phyloP scores from a whole-genome alignment of 1,140 invertebrate genomes.

The Lanistes nyassanus region DNA sequence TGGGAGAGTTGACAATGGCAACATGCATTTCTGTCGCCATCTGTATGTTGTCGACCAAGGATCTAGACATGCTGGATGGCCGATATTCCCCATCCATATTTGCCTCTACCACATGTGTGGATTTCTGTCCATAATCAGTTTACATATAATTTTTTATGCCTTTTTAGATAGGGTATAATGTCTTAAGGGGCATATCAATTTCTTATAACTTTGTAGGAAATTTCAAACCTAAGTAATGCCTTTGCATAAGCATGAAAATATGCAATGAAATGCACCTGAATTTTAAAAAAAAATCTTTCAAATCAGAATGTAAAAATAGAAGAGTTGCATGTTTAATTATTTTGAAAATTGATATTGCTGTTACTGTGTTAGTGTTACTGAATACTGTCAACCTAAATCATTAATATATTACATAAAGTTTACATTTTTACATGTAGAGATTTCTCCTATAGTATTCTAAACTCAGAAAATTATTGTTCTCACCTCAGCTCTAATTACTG shows the following conservation, averaged over 20 bases:
- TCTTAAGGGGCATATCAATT: neutral
- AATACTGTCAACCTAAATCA: no score
- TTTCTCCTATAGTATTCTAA: no score
- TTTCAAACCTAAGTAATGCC: no score
- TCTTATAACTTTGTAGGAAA: neutral
- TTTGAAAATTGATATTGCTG: no score
- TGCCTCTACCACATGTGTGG: conserved; percentile 18
- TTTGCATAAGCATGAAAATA: no score
- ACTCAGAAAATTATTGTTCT: neutral
- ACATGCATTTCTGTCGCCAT: conserved; percentile 49
- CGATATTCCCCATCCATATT: neutral
- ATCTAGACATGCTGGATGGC: conserved; percentile 34
- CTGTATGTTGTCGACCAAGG: conserved; percentile 38
- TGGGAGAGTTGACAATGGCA: conserved; percentile 49
- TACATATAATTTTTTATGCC: neutral
- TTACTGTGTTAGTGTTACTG: no score
- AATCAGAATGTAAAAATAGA: no score
- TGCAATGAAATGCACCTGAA: no score
- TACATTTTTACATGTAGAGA: no score
- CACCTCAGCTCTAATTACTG: conserved; percentile 32
- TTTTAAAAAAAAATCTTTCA: no score
- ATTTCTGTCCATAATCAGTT: conserved; percentile 28
- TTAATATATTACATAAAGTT: no score
- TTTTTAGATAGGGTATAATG: neutral
- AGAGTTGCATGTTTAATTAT: no score